Evolutionary conservation across 2,888 invertebrate genomes (phyloP).

Genomic region (Acrobasis suavella): DNA sequence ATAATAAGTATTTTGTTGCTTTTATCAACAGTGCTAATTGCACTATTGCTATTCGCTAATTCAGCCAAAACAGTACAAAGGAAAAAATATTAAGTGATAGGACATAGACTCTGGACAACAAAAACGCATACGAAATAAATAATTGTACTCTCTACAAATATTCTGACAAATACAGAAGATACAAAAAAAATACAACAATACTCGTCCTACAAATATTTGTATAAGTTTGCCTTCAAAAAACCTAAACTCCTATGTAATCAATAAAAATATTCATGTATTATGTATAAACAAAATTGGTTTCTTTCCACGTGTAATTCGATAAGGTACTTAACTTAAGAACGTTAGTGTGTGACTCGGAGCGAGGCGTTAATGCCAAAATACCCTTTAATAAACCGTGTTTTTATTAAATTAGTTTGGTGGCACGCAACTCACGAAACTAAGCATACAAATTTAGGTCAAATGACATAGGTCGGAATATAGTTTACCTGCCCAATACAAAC

Average conservation of each 20-base stretch:
- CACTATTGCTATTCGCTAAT: no score
- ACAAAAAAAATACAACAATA: no score
- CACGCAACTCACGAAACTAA: constrained; percentile 74
- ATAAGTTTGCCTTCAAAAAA: not conserved
- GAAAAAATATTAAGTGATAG: no score
- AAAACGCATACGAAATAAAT: no score
- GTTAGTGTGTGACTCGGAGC: constrained; percentile 54
- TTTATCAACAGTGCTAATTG: no score
- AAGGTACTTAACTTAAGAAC: constrained; percentile 54
- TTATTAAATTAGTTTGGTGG: constrained; percentile 74
- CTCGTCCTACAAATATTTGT: not conserved
- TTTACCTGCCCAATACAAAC: constrained; percentile 23
- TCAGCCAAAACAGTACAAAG: no score
- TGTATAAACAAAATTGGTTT: constrained; percentile 27
- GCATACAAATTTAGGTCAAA: constrained; percentile 63
- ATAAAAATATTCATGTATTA: constrained; percentile 14
- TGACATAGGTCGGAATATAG: constrained; percentile 43
- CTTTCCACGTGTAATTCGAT: constrained; percentile 51
- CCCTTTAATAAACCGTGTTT: constrained; percentile 73
- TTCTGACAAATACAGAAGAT: no score
- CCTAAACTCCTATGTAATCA: not conserved
- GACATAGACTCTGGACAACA: no score
- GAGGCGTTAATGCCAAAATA: constrained; percentile 69
- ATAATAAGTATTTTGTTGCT: no score
- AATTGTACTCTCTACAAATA: no score